These are phyloP conservation scores for Limnephilus marmoratus DNA, from an alignment of 2,888 invertebrate species.

Conservation along the genomic window DNA sequence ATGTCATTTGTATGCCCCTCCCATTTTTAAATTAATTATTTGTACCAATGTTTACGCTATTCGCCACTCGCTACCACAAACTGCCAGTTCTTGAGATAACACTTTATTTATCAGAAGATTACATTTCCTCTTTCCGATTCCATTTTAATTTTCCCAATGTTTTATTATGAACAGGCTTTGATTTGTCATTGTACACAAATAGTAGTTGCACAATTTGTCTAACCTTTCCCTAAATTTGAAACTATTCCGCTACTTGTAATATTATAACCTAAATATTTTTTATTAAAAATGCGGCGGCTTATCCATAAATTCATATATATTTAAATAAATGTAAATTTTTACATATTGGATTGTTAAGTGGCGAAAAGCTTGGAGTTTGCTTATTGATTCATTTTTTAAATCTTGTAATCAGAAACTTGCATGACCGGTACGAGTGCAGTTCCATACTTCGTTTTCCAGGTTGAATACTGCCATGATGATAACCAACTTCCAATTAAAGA, in stretches of 20 bases:
- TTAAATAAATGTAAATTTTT: background rate
- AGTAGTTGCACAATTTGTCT: background rate
- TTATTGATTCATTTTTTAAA: too few species aligned
- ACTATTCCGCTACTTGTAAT: too few species aligned
- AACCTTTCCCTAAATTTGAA: background rate
- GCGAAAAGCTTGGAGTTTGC: too few species aligned
- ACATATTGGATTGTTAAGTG: too few species aligned
- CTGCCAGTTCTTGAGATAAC: constrained; percentile 39
- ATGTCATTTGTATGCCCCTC: constrained; percentile 57
- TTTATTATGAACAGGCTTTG: background rate
- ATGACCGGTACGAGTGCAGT: too few species aligned
- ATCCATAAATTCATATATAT: too few species aligned
- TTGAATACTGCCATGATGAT: too few species aligned
- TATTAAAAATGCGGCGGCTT: too few species aligned
- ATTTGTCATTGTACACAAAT: background rate
- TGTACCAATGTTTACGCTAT: constrained; percentile 21
- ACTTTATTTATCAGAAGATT: constrained; percentile 16
- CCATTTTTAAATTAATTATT: constrained; percentile 56
- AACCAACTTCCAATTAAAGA: too few species aligned
- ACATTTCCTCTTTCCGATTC: constrained; percentile 25
- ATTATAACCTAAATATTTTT: background rate
- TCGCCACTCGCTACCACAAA: constrained; percentile 38
- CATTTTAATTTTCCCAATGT: background rate
- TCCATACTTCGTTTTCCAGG: too few species aligned
- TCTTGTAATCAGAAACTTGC: too few species aligned